Evolutionary conservation across 2,888 invertebrate genomes (phyloP), one percentile per base, ranked within the genome.

Genomic region (Tetramorium bicarinatum): DNA sequence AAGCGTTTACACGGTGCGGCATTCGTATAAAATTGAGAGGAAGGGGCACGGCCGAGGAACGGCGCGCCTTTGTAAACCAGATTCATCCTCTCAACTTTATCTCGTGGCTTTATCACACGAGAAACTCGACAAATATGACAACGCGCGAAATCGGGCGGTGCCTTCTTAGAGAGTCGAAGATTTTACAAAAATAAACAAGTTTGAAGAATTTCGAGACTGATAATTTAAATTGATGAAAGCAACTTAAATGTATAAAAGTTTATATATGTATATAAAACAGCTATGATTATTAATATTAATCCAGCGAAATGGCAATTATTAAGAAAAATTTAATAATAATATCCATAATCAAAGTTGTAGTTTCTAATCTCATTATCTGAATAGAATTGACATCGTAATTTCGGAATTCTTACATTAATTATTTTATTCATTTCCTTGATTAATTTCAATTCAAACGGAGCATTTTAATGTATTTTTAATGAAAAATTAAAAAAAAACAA

Each of bases 61-160:
- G 72, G 76, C 75, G 15, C 77, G 59, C 71, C 79, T 80, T 79
- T 71, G 59, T 69, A 71, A 66, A 80, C 47, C 21, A 80, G 79
- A 80, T 71, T 71, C 47, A 71, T 80, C 47, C 71, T 80, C 38
- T 71, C 56, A 38, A 18, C 11, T 25, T 79, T 79, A 80, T 80
- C 79, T 71, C 21, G n/a, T 34, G 3, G 71, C 47, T 71, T 80
- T 79, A 79, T 79, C 72, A 9, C 25, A 15, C 25, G 34, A 80
- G 38, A 34, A 71, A 80, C 72, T 71, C 47, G 34, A 41, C 47
- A 71, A 71, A 80, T 49, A 80, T 38, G 71, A 79, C 69, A 15
- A 61, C 9, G 6, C 13, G 61, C 52, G 76, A 29, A 75, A 62
- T 62, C 29, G 62, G 44, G 49, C 29, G 62, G 41, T 62, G 47